phyloP scores from a whole-genome alignment of 1,140 invertebrate species.

The Proales similis region DNA sequence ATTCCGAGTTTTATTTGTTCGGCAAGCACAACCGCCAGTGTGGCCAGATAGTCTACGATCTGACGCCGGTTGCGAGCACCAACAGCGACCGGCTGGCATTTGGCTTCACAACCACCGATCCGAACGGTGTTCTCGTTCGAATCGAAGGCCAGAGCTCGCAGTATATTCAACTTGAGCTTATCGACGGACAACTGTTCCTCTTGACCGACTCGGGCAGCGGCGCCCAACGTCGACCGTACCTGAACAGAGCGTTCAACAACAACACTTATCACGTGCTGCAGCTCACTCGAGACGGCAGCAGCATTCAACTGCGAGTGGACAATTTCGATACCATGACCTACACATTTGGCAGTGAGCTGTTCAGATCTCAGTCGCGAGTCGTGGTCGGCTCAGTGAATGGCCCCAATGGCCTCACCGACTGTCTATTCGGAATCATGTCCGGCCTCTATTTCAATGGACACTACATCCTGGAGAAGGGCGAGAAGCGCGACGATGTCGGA shows the following conservation, averaged over 20 bases:
- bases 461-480: constrained; percentile 4
- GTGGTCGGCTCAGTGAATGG: constrained; percentile 12
- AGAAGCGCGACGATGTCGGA: constrained; percentile 1
- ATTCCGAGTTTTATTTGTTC: constrained; percentile 26
- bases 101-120: constrained; percentile 20
- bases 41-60: constrained; percentile 4
- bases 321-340: constrained; percentile 30
- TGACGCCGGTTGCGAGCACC: not conserved
- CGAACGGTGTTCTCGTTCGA: constrained; percentile 1
- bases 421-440: constrained; percentile 22
- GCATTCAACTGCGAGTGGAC: constrained; percentile 21
- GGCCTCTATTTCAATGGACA: constrained; percentile 18
- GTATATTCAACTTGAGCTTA: constrained; percentile 16
- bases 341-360: constrained; percentile 1
- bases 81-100: constrained; percentile 21
- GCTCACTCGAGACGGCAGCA: not conserved
- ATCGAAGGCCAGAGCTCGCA: constrained; percentile 5
- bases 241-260: constrained; percentile 34
- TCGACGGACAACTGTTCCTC: constrained; percentile 1
- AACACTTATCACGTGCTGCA: constrained; percentile 32
- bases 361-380: not conserved
- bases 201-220: not conserved
- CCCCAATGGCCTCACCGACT: too few relatives aligned
- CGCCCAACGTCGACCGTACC: constrained; percentile 1
- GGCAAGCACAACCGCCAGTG: constrained; percentile 16